A percentile compares a stretch with the other conserved stretches of the same genome.
phyloP scores from a whole-genome alignment of 2,888 invertebrate species.

The Hirtodrosophila trivittata region DNA sequence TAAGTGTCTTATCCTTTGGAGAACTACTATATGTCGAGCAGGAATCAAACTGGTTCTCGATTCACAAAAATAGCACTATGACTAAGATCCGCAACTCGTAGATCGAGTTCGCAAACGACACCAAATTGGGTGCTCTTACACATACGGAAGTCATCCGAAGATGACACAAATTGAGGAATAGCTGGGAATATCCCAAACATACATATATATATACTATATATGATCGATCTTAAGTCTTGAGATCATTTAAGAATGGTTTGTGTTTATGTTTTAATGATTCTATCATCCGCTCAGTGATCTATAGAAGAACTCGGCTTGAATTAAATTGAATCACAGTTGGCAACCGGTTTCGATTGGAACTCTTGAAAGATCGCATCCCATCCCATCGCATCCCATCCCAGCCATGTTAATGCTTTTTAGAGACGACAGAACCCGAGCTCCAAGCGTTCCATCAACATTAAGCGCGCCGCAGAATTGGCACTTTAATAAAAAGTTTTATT shows the following conservation, averaged over 20 bases:
- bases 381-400: conserved; percentile 8
- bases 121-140: too few species aligned
- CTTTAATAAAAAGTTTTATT: conserved; percentile 74
- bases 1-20: too few species aligned
- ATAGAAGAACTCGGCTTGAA: conserved; percentile 19
- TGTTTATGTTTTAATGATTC: conserved; percentile 30
- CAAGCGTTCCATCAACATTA: conserved; percentile 56
- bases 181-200: background rate
- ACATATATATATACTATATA: background rate
- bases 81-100: too few species aligned
- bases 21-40: too few species aligned
- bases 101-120: too few species aligned
- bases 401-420: conserved; percentile 20
- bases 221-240: too few species aligned
- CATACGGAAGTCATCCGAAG: too few species aligned
- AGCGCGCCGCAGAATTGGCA: conserved; percentile 70
- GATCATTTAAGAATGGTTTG: conserved; percentile 41
- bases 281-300: conserved; percentile 21
- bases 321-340: conserved; percentile 14
- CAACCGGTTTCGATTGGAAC: conserved; percentile 44
- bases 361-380: background rate
- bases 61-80: too few species aligned
- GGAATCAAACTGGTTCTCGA: too few species aligned
- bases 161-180: too few species aligned
- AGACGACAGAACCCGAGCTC: conserved; percentile 14